Evolutionary conservation across 2,888 invertebrate species (phyloP), one percentile per base, ranked within the genome.

Genomic region (Euclidia mi): DNA sequence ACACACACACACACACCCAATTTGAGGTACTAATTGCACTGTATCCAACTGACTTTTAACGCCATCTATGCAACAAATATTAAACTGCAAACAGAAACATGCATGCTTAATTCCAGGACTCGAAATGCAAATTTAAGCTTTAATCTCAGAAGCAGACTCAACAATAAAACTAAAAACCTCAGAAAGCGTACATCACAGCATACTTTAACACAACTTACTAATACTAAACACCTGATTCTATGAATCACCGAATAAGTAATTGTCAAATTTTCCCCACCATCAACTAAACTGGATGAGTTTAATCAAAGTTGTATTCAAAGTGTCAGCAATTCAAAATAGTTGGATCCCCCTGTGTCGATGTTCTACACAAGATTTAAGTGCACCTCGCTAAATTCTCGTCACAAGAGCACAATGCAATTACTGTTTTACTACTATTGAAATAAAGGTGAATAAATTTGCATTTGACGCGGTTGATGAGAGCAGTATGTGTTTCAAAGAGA

Each of bases 381-480:
- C 32, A 12, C 11, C 7, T 7, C 20, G 14, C 6, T 32, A 12
- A 14, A 6, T 14, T 14, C 20, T 25, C 2, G 34, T 7, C 14
- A 14, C 34, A 34, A 4, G 14, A 9, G 34, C 14, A 34, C 34
- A 14, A 4, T 11, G 14, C 34, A 34, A 34, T 34, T 34, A 34
- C 14, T 34, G 34, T 14, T 34, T 34, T 34, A 34, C 34, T 14
- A 14, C 14, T 34, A 15, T 14, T 14, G 14, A 34, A 34, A 34
- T 34, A 34, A 34, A 34, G 34, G 14, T 34, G 14, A 34, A 34
- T 34, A 34, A 34, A 34, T 34, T 14, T 14, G 3, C 7, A 34
- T 12, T 12, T 14, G 6, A 34, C 34, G 7, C 6, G 1, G 14
- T 34, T 34, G 2, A 1, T 9, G 3, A 25, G 20, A 25, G 7